These are phyloP conservation scores for Eupithecia abbreviata DNA, from an alignment of 2,888 invertebrate genomes.

Conservation along the genomic window DNA sequence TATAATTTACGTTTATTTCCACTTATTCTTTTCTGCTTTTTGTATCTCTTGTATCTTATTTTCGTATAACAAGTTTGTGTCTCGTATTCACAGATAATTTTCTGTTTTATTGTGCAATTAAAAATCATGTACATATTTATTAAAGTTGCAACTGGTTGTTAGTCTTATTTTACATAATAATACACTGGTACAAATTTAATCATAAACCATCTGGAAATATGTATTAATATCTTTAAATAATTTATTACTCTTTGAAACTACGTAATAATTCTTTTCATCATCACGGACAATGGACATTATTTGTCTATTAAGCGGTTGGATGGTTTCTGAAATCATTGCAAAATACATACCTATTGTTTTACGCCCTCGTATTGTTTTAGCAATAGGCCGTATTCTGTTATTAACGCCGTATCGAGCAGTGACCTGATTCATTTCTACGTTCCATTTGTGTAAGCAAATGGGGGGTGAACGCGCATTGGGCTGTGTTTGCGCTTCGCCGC, in stretches of 20 bases:
- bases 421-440: constrained; percentile 32
- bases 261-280: neutral
- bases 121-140: neutral
- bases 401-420: constrained; percentile 25
- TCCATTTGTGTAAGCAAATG: constrained; percentile 20
- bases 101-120: neutral
- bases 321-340: neutral
- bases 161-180: neutral
- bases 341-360: constrained; percentile 20
- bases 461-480: constrained; percentile 16
- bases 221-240: neutral
- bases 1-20: constrained; percentile 8
- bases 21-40: neutral
- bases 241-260: neutral
- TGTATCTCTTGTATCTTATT: constrained; percentile 6
- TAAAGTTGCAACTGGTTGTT: neutral
- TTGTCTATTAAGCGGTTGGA: neutral
- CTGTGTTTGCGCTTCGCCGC: constrained; percentile 25
- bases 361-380: neutral
- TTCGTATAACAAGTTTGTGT: neutral
- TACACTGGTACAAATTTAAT: neutral
- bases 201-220: neutral
- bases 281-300: neutral
- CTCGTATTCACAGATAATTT: neutral
- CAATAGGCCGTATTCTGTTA: constrained; percentile 7